Conservation (phyloP, 2,797 vertebrate genomes). For the Malacoraja senta region DNA sequence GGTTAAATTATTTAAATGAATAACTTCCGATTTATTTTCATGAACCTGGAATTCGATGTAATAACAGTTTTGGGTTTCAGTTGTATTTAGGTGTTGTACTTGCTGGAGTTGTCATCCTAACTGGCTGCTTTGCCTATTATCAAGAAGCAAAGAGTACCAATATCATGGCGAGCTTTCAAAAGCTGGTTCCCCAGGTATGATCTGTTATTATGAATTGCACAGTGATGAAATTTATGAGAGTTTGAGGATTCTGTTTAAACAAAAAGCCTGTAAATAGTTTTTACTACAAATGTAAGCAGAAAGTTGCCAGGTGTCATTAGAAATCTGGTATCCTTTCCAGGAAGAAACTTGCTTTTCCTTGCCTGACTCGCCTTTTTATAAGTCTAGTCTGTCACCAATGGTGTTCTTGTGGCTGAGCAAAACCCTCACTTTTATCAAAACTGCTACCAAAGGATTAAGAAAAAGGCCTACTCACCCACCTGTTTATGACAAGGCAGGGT, state of each 20-base stretch:
- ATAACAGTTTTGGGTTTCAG: slow-evolving; percentile 45
- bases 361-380: background rate
- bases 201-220: background rate
- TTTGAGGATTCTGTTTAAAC: background rate
- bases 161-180: slow-evolving; percentile 69
- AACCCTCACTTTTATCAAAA: background rate
- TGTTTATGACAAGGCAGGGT: too few relatives aligned
- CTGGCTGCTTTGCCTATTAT: slow-evolving; percentile 66
- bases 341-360: background rate
- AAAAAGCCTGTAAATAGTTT: background rate
- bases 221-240: background rate
- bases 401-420: background rate
- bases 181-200: slow-evolving; percentile 70
- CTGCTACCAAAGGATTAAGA: background rate
- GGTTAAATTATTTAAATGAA: background rate
- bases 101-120: slow-evolving; percentile 61
- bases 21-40: background rate
- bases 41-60: background rate
- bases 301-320: background rate
- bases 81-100: slow-evolving; percentile 64
- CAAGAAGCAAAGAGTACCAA: slow-evolving; percentile 73
- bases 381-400: background rate
- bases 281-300: background rate
- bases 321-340: background rate
- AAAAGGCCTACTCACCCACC: background rate